Percentiles rank a stretch among this genome's conserved stretches.
phyloP scores from a whole-genome alignment of 2,888 invertebrate species.

The Chrysolina americana region DNA sequence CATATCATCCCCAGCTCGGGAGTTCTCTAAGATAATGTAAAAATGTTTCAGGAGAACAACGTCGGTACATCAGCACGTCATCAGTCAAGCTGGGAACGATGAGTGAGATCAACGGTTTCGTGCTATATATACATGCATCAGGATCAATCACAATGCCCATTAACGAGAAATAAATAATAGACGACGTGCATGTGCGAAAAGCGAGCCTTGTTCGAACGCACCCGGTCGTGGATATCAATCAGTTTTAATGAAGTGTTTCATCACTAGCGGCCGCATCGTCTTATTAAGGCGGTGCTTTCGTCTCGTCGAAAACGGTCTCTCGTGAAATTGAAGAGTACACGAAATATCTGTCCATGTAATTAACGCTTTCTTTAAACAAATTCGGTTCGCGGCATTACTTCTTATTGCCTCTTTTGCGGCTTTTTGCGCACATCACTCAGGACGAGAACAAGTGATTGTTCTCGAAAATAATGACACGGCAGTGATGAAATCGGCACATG shows the following conservation, averaged over 20 bases:
- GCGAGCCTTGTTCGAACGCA: slow-evolving; percentile 26
- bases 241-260: slow-evolving; percentile 45
- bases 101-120: slow-evolving; percentile 20
- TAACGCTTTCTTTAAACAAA: slow-evolving; percentile 37
- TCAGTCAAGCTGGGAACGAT: background rate
- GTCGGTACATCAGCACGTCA: background rate
- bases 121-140: slow-evolving; percentile 10
- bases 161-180: slow-evolving; percentile 28
- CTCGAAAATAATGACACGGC: slow-evolving; percentile 29
- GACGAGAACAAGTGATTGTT: slow-evolving; percentile 24
- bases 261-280: slow-evolving; percentile 32
- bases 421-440: slow-evolving; percentile 12
- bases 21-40: no score
- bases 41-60: background rate
- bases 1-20: no score
- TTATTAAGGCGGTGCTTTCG: slow-evolving; percentile 20
- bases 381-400: slow-evolving; percentile 27
- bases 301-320: slow-evolving; percentile 27
- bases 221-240: slow-evolving; percentile 38
- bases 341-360: slow-evolving; percentile 23
- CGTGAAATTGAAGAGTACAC: slow-evolving; percentile 26
- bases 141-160: slow-evolving; percentile 22
- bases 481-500: slow-evolving; percentile 27
- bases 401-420: slow-evolving; percentile 30
- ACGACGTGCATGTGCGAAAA: slow-evolving; percentile 31